Percentiles rank a stretch among this genome's conserved stretches.
Conservation (phyloP, 2,888 invertebrate genomes). For the Philereme transversata region DNA sequence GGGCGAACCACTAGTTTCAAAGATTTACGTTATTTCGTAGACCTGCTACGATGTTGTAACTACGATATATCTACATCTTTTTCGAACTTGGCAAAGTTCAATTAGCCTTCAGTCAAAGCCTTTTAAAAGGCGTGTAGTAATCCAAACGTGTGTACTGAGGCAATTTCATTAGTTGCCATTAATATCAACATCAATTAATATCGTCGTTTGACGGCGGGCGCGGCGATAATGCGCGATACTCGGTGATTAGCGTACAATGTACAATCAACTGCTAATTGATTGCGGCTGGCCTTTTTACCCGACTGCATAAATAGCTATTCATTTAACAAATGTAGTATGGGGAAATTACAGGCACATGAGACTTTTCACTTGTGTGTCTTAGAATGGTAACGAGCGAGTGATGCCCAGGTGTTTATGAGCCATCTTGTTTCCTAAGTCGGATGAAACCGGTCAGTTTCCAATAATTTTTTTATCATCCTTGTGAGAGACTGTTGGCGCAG, state of each 20-base stretch:
- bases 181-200: slow-evolving; percentile 75
- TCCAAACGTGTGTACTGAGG: slow-evolving; percentile 33
- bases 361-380: too few relatives aligned
- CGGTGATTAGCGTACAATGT: slow-evolving; percentile 38
- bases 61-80: background rate
- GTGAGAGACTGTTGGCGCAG: too few relatives aligned
- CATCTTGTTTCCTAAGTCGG: too few relatives aligned
- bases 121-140: slow-evolving; percentile 12
- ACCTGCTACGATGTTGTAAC: background rate
- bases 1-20: too few relatives aligned
- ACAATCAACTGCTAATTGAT: slow-evolving; percentile 56
- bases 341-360: too few relatives aligned
- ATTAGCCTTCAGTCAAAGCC: too few relatives aligned
- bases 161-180: slow-evolving; percentile 69
- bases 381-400: too few relatives aligned
- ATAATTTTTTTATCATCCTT: too few relatives aligned
- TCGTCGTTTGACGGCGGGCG: slow-evolving; percentile 63
- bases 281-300: slow-evolving; percentile 25
- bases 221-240: slow-evolving; percentile 31
- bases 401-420: too few relatives aligned
- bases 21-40: background rate
- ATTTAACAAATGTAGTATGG: too few relatives aligned
- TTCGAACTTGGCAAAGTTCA: background rate
- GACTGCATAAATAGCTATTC: slow-evolving; percentile 2
- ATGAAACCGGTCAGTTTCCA: too few relatives aligned